These are phyloP conservation scores for Apus apus DNA, from an alignment of 2,113 vertebrate species.

Conservation along the genomic window DNA sequence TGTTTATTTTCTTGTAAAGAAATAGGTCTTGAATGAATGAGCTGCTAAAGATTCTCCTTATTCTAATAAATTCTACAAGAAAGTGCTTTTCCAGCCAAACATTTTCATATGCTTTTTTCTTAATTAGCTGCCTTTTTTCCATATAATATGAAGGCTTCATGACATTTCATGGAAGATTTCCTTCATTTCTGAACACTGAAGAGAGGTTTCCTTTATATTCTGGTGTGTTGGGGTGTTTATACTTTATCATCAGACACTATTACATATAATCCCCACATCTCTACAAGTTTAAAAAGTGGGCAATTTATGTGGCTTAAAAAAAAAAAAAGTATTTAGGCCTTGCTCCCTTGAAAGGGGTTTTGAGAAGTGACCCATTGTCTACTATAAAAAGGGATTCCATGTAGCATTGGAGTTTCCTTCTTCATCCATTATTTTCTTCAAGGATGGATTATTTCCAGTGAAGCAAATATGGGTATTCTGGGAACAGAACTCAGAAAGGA, in stretches of 20 bases:
- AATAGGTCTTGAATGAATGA: background rate
- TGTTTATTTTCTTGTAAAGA: background rate
- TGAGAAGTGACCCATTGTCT: conserved; percentile 18
- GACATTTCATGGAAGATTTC: background rate
- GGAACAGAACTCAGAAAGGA: conserved; percentile 36
- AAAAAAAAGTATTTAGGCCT: background rate
- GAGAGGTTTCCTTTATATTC: background rate
- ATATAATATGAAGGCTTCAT: background rate
- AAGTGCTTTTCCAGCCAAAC: conserved; percentile 1
- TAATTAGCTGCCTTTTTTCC: conserved; percentile 1
- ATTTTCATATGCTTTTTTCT: background rate
- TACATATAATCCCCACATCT: background rate
- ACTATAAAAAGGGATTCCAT: background rate
- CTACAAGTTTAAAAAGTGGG: background rate
- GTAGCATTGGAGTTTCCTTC: background rate
- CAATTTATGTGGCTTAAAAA: background rate
- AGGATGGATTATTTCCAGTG: conserved; percentile 11
- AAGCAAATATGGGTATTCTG: conserved; percentile 25
- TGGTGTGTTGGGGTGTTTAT: background rate
- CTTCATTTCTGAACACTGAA: background rate
- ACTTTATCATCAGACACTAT: background rate
- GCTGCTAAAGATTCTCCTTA: background rate
- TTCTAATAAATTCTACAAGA: background rate
- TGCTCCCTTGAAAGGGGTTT: conserved; percentile 32
- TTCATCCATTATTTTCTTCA: background rate